A percentile compares a stretch with the other conserved stretches of the same genome.
phyloP scores from a whole-genome alignment of 2,113 vertebrate genomes.

The Hippoglossus stenolepis region DNA sequence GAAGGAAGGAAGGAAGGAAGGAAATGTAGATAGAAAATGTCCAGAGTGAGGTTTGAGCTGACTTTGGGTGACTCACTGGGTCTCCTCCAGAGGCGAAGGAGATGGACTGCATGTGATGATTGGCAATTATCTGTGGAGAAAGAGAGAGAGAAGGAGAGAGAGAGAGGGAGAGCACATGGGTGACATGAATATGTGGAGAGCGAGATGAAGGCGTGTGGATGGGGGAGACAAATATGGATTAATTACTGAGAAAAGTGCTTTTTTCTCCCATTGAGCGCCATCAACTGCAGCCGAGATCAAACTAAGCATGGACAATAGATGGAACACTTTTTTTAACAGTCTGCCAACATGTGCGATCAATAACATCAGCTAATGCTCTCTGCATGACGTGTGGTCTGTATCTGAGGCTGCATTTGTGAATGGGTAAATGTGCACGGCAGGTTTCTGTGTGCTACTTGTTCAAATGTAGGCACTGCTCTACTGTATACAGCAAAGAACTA shows the following conservation, averaged over 20 bases:
- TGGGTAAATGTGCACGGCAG: conserved; percentile 21
- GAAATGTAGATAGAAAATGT: conserved; percentile 52
- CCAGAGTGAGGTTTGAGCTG: conserved; percentile 52
- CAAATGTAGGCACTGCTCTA: conserved; percentile 17
- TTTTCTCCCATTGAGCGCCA: conserved; percentile 56
- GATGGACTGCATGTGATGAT: conserved; percentile 98
- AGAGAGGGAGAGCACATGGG: conserved; percentile 50
- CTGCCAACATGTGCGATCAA: conserved; percentile 55
- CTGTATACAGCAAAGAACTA: conserved; percentile 39
- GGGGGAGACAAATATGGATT: conserved; percentile 62
- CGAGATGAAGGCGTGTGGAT: conserved; percentile 67
- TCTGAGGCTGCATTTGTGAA: conserved; percentile 45
- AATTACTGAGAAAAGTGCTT: conserved; percentile 59
- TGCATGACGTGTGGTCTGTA: conserved; percentile 40
- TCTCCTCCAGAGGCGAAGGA: conserved; percentile 96
- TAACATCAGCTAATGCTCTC: conserved; percentile 55
- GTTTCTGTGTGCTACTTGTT: conserved; percentile 19
- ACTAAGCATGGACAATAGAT: conserved; percentile 44
- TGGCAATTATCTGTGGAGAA: conserved; percentile 92
- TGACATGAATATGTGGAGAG: conserved; percentile 69
- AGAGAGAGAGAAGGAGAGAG: conserved; percentile 43
- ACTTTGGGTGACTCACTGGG: conserved; percentile 88
- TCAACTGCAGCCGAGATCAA: conserved; percentile 52
- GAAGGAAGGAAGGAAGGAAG: conserved; percentile 10
- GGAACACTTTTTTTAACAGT: conserved; percentile 63